Evolutionary conservation across 2,888 invertebrate genomes (phyloP), one percentile per base, ranked within the genome.

Genomic region (Calliphora vomitoria): DNA sequence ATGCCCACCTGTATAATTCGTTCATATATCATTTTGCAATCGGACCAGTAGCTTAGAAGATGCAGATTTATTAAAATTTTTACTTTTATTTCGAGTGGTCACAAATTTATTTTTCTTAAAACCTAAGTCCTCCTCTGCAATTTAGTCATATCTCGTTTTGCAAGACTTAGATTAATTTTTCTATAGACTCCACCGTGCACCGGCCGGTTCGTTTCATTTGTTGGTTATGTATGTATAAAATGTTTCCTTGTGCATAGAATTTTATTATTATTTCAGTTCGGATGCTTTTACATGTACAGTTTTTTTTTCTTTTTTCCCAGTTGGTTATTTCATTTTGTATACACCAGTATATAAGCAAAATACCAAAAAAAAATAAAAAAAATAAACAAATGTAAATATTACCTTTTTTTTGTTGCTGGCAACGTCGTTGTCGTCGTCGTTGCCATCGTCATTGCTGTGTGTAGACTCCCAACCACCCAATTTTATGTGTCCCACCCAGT

Each of bases 401-500:
- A 69, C 47, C 4, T 50, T 76, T 71, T 76, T 69, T 44, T 60
- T 47, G 15, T 60, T 18, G 20, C 71, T 35, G 25, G 13, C 62
- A n/a, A 62, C 15, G 66, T 15, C 31, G 18, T 78, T n/a, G 41
- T 66, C 35, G n/a, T n/a, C 15, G 66, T 15, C 31, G 18, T 64
- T 60, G 53, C 47, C 68, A 50, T 80, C 71, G 71, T 80, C 53
- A 50, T 47, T 81, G 44, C 31, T 44, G 44, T 80, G 20, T 55
- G 15, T 25, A 25, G 31, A 58, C 68, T 31, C 82, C 68, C 82
- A 81, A 72, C 81, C 85, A 86, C 86, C 86, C 85, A 69, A 64
- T 85, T 81, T 80, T 62, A 68, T 80, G 72, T 87, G 87, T 83
- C 83, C 87, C 87, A 87, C 87, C 87, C 87, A 87, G 79, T 87